These are phyloP conservation scores for Isotomurus palustris DNA, from an alignment of 2,888 invertebrate species.

Conservation along the genomic window DNA sequence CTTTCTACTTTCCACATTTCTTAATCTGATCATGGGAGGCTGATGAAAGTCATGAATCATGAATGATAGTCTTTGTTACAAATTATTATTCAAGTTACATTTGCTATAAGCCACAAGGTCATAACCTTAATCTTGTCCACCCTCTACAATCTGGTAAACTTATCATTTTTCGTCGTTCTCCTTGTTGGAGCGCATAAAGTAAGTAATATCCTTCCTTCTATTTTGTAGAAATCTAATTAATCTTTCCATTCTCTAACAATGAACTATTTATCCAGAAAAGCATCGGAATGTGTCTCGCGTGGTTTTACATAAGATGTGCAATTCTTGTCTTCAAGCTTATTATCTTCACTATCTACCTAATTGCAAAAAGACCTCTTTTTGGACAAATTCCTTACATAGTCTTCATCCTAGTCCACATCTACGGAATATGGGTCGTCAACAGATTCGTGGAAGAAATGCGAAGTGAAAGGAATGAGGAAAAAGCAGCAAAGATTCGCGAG, in stretches of 20 bases:
- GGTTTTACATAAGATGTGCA: slow-evolving; percentile 44
- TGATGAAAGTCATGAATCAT: too few relatives aligned
- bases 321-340: slow-evolving; percentile 41
- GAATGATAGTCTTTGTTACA: not conserved
- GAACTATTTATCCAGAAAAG: slow-evolving; percentile 33
- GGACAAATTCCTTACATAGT: slow-evolving; percentile 42
- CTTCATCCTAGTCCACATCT: slow-evolving; percentile 37
- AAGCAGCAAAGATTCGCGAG: slow-evolving; percentile 16
- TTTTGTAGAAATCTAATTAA: not conserved
- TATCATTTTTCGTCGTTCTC: slow-evolving; percentile 24
- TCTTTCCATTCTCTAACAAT: too few relatives aligned
- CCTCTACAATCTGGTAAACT: slow-evolving; percentile 29
- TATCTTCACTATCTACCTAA: slow-evolving; percentile 37
- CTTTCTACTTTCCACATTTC: too few relatives aligned
- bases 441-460: slow-evolving; percentile 36
- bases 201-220: not conserved
- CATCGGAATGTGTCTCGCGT: slow-evolving; percentile 34
- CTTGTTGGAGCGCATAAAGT: slow-evolving; percentile 30
- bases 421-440: slow-evolving; percentile 41
- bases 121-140: slow-evolving; percentile 31
- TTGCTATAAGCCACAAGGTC: slow-evolving; percentile 32
- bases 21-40: too few relatives aligned
- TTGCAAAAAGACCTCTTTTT: slow-evolving; percentile 35
- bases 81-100: slow-evolving; percentile 8
- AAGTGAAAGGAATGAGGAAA: slow-evolving; percentile 1